Evolutionary conservation across 2,113 vertebrate genomes (phyloP), one percentile per base, ranked within the genome.

Genomic region (Alectura lathami): DNA sequence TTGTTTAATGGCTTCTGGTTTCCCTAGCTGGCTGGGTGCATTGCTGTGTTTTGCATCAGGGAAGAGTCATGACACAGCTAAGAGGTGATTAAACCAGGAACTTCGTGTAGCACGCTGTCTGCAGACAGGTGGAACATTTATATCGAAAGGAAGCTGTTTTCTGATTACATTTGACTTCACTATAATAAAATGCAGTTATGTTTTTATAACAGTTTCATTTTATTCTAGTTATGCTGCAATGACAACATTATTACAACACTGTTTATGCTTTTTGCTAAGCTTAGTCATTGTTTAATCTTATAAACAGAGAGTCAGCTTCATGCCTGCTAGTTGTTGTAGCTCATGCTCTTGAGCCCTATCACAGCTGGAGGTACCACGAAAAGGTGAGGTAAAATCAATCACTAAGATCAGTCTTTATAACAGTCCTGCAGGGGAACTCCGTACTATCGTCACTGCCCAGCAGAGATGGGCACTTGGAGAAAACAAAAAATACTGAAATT

Each of bases 201-300:
- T 70, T 91, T 91, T 93, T 86, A 68, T 83, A 94, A 68, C 79
- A 60, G 54, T 89, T 89, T 87, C 17, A 87, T 95, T 97, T 95
- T 81, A 80, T 80, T 91, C 36, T 82, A 82, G 9, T 95, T 94
- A 83, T 62, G 42, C 50, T 73, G 80, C 70, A 94, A 66, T 85
- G 86, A 74, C 82, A 89, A 76, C 72, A 68, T 86, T 86, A 86
- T 95, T 94, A 94, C 59, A 83, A 59, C 30, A 70, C 75, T 62
- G 54, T 88, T 97, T 86, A 80, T 80, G 67, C 7, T 9, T 83
- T 93, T 91, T 89, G 75, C 34, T 70, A 83, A 83, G 93, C 85
- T 94, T 92, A 96, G 93, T 94, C 89, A 94, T 95, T 95, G 84
- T 74, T 95, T 95, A 87, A 91, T 92, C 63, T 89, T 91, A 85